Base-by-base conservation (phyloP, 2,113 vertebrate genomes). In the Corythornis vintsioides region DNA sequence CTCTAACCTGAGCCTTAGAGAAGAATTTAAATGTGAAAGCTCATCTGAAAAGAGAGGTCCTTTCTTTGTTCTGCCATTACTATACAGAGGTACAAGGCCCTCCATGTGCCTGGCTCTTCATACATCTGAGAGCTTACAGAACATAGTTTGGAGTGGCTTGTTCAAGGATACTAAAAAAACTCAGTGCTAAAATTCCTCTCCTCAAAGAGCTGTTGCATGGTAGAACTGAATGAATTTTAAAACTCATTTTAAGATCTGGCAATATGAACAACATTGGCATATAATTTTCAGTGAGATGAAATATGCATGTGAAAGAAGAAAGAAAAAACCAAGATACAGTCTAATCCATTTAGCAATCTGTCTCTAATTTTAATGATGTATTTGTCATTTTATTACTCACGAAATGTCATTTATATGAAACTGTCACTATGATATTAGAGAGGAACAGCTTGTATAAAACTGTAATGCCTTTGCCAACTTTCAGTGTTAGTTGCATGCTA, bases 351-450 rank as follows among this genome's bases (percentile, higher is more conserved):
- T 92, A 93, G 75, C 94, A 96, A 94, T 96, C 94, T 96, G 95
- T 96, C 88, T 95, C 79, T 84, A 91, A 94, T 96, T 95, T 95
- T 96, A 95, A 95, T 97, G 89, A 96, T 96, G 89, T 92, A 96
- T 96, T 94, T 95, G 71, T 92, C 90, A 92, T 93, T 96, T 96
- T 94, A 95, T 95, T 95, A 89, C 91, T 93, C 82, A 88, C 16
- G 0, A 95, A 95, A 95, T 97, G 95, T 95, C 88, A 94, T 89
- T 95, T 93, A 71, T 95, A 82, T 86, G 84, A 95, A 97, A 90
- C 84, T 94, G 90, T 95, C 93, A 91, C 84, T 95, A 85, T 17
- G 83, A 87, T 95, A 96, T 96, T 95, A 92, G 91, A 85, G 61
- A 92, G 42, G 71, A 96, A 96, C 93, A 96, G 96, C 93, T 96